Base-by-base conservation (phyloP, 2,888 invertebrate genomes). In the Crepidodera aurea region DNA sequence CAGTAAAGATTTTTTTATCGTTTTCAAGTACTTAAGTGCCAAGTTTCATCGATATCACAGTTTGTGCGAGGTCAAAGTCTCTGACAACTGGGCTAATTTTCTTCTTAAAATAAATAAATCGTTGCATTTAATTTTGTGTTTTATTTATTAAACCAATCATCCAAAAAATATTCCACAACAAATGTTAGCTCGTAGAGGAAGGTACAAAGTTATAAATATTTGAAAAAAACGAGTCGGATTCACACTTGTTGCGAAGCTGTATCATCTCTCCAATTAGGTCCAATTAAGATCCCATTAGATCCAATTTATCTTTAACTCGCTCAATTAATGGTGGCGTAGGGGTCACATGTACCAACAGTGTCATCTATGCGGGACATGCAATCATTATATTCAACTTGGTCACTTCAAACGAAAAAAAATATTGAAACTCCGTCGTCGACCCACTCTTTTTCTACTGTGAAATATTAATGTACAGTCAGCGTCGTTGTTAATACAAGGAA, bases 281-380 rank as follows among this genome's bases (percentile, higher is more conserved):
- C 80, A 82, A 82, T 82, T 81, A 81, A 81, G 73, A 68, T 70
- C 69, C 77, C 79, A 82, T 82, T 81, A 81, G 74, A 72, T 74
- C 78, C 78, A 82, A 82, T 82, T 82, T 78, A 79, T 72, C 74
- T 81, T 55, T 80, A 82, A 82, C 81, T 79, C 76, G 81, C 80
- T 81, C 78, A 81, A 82, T 81, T 81, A 80, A 73, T 72, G 72
- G 72, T 73, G 77, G 79, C 77, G 78, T 78, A 78, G 79, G 80
- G 80, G 80, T 80, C 80, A 79, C 76, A 75, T 77, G 76, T 71
- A 72, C 74, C 73, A 72, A 74, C 72, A 71, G 70, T 72, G 73
- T 72, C 73, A 71, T 73, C 73, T 67, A 79, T 79, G 79, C 78
- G 79, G 79, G 79, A 79, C 78, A 78, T 71, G 79, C 78, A 77